These are phyloP conservation scores for Grapholita molesta DNA, from an alignment of 1,140 invertebrate genomes.

Conservation along the genomic window DNA sequence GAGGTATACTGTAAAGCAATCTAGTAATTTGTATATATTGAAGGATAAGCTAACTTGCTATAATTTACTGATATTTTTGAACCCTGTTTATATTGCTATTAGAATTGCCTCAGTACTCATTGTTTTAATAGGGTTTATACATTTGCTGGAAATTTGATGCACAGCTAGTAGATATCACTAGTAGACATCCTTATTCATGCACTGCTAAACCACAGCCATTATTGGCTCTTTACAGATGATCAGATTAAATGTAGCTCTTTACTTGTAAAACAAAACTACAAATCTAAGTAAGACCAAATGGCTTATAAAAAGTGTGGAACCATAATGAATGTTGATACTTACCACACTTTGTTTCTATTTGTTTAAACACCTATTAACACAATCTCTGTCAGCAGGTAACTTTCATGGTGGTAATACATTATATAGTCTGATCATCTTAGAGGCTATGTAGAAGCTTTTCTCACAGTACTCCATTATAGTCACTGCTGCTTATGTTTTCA, in stretches of 20 bases:
- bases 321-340: no score
- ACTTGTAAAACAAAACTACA: not conserved
- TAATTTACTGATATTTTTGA: conserved; percentile 12
- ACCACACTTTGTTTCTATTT: not conserved
- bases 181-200: not conserved
- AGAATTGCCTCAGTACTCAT: not conserved
- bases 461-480: not conserved
- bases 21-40: not conserved
- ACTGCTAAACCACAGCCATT: not conserved
- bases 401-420: not conserved
- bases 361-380: no score
- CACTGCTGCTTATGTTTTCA: conserved; percentile 5
- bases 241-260: not conserved
- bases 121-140: not conserved
- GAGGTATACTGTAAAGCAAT: not conserved
- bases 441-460: not conserved
- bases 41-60: not conserved
- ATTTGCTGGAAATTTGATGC: not conserved
- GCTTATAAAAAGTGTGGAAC: no score
- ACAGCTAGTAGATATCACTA: not conserved
- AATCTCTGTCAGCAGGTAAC: not conserved
- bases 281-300: no score
- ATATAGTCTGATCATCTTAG: not conserved
- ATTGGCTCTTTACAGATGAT: not conserved
- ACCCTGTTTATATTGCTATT: conserved; percentile 4